A percentile compares a stretch with the other conserved stretches of the same genome.
Conservation (phyloP, 2,888 invertebrate species). For the Megastigmus dorsalis region DNA sequence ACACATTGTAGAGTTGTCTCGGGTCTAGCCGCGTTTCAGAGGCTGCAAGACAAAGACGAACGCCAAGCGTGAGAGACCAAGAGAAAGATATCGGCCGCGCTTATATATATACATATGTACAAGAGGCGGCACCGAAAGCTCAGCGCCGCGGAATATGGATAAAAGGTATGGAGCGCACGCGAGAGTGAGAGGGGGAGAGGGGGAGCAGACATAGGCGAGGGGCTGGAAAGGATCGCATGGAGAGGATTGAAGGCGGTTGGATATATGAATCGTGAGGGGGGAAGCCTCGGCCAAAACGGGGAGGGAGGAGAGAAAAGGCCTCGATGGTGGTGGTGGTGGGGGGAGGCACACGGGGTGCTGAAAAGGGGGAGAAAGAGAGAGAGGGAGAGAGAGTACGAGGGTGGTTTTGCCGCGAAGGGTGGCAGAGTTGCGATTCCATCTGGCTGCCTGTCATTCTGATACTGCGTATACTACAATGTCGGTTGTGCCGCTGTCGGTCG, state of each 20-base stretch:
- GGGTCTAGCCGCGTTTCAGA: no score
- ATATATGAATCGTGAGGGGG: slow-evolving; percentile 63
- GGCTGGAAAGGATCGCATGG: slow-evolving; percentile 55
- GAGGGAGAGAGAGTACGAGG: slow-evolving; percentile 36
- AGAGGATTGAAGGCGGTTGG: slow-evolving; percentile 74
- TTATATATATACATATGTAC: neutral
- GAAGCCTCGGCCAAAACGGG: slow-evolving; percentile 64
- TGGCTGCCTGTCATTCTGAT: slow-evolving; percentile 76
- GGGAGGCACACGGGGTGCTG: slow-evolving; percentile 11
- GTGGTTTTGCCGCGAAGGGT: slow-evolving; percentile 56
- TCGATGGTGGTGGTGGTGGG: slow-evolving; percentile 49
- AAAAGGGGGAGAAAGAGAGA: slow-evolving; percentile 24
- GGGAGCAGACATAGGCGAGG: slow-evolving; percentile 18
- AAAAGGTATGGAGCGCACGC: slow-evolving; percentile 43
- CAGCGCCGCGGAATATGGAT: slow-evolving; percentile 33
- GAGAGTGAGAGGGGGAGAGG: neutral
- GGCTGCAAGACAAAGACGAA: neutral
- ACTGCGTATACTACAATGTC: no score
- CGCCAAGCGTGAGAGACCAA: neutral
- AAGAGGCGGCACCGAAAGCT: slow-evolving; percentile 32
- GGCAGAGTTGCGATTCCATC: slow-evolving; percentile 74
- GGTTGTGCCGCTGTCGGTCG: no score
- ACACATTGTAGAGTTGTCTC: slow-evolving; percentile 3
- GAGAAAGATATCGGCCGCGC: neutral
- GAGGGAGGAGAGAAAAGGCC: slow-evolving; percentile 67